Evolutionary conservation across 1,140 invertebrate species (phyloP).

Genomic region (Drosophila yakuba): DNA sequence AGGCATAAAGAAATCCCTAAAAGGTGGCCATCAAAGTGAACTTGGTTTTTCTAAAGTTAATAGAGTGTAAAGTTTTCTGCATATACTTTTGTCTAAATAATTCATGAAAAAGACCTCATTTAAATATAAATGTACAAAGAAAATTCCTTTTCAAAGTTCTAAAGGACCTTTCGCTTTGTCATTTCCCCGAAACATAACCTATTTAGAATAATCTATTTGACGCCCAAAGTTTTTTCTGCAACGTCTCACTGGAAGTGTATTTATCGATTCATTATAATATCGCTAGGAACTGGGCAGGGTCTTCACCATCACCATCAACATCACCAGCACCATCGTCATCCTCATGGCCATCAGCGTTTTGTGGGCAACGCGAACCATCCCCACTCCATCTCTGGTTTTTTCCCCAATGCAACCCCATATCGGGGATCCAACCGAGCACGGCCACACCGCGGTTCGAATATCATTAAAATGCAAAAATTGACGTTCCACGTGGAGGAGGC

Average conservation of each 20-base stretch:
- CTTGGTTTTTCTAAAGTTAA: constrained; percentile 21
- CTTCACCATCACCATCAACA: constrained; percentile 1
- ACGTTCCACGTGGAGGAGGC: constrained; percentile 53
- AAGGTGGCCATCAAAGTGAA: constrained; percentile 7
- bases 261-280: constrained; percentile 47
- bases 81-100: constrained; percentile 27
- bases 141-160: constrained; percentile 15
- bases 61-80: constrained; percentile 26
- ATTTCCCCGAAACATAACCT: constrained; percentile 41
- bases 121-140: constrained; percentile 29
- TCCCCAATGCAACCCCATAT: constrained; percentile 31
- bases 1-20: background rate
- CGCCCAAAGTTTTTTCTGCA: constrained; percentile 12
- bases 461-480: constrained; percentile 82
- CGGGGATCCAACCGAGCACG: constrained; percentile 25
- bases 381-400: background rate
- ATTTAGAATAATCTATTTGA: constrained; percentile 40
- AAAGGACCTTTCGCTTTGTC: constrained; percentile 34
- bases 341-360: background rate
- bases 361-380: constrained; percentile 14
- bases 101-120: constrained; percentile 38
- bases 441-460: constrained; percentile 68
- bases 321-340: constrained; percentile 8
- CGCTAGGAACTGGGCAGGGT: constrained; percentile 27
- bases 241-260: constrained; percentile 30